phyloP scores from a whole-genome alignment of 1,140 invertebrate genomes.

The Trinorchestia longiramus region DNA sequence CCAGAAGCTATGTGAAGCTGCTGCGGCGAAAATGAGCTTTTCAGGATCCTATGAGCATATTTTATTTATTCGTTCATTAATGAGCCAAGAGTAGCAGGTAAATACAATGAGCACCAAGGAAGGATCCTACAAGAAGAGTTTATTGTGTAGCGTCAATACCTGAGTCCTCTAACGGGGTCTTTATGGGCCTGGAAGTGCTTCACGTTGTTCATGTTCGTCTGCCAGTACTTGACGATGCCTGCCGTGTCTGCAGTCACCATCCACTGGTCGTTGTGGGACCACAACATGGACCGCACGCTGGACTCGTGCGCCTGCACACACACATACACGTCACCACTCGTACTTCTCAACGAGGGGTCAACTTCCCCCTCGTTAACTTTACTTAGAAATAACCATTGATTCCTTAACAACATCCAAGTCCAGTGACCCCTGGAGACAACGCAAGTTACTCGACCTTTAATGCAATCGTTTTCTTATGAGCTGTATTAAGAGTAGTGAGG shows the following conservation, averaged over 20 bases:
- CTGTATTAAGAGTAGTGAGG: too few species aligned
- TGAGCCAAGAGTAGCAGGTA: background rate
- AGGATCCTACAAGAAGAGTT: background rate
- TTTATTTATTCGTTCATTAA: background rate
- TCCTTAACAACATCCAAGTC: too few species aligned
- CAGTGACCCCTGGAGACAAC: too few species aligned
- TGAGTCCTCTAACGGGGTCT: slow-evolving; percentile 98
- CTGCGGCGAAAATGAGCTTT: background rate
- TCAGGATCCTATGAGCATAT: background rate
- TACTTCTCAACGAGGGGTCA: too few species aligned
- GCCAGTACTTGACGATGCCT: slow-evolving; percentile 99
- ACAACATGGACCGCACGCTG: slow-evolving; percentile 97
- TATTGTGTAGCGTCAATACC: slow-evolving; percentile 75
- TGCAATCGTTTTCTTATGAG: too few species aligned
- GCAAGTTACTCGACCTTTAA: too few species aligned
- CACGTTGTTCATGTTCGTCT: slow-evolving; percentile 99
- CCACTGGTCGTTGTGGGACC: slow-evolving; percentile 99
- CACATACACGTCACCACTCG: slow-evolving; percentile 62
- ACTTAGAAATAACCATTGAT: too few species aligned
- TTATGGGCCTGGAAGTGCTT: slow-evolving; percentile 99
- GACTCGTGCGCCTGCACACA: slow-evolving; percentile 92
- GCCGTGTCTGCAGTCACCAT: slow-evolving; percentile 99
- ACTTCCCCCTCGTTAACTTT: too few species aligned
- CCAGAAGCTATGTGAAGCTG: background rate
- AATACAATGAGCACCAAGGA: background rate